A percentile compares a stretch with the other conserved stretches of the same genome.
phyloP scores from a whole-genome alignment of 2,888 invertebrate species.

The Cerastis rubricosa region DNA sequence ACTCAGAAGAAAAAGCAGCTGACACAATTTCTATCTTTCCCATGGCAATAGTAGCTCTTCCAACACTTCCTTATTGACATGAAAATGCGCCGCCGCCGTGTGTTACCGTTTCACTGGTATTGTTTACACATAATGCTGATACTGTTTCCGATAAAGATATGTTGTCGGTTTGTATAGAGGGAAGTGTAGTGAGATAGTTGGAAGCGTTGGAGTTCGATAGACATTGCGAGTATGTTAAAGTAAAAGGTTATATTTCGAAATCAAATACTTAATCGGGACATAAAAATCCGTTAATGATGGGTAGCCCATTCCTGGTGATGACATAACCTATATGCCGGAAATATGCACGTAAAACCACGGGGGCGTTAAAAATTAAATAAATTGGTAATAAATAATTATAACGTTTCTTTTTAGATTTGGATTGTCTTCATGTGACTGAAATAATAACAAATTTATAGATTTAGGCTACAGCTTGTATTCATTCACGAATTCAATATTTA shows the following conservation, averaged over 20 bases:
- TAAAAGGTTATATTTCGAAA: background rate
- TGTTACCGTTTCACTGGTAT: constrained; percentile 34
- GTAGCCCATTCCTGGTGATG: background rate
- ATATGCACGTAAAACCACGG: background rate
- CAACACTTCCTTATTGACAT: constrained; percentile 52
- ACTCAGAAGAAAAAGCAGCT: constrained; percentile 45
- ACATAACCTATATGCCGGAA: background rate
- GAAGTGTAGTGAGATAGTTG: background rate
- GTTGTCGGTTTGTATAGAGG: background rate
- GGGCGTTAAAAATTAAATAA: background rate
- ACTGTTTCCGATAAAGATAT: constrained; percentile 31
- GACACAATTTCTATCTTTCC: constrained; percentile 55
- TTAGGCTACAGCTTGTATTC: background rate
- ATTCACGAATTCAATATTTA: background rate
- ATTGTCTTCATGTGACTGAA: background rate
- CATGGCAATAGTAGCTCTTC: constrained; percentile 33
- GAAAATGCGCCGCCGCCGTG: constrained; percentile 25
- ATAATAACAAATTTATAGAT: background rate
- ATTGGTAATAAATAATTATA: background rate
- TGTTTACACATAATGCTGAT: constrained; percentile 30
- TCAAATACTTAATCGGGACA: background rate
- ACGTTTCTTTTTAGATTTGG: background rate
- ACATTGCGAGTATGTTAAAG: background rate
- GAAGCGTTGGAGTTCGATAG: background rate
- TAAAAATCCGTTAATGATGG: background rate